phyloP scores from a whole-genome alignment of 2,888 invertebrate genomes.

The Itoplectis maculator region DNA sequence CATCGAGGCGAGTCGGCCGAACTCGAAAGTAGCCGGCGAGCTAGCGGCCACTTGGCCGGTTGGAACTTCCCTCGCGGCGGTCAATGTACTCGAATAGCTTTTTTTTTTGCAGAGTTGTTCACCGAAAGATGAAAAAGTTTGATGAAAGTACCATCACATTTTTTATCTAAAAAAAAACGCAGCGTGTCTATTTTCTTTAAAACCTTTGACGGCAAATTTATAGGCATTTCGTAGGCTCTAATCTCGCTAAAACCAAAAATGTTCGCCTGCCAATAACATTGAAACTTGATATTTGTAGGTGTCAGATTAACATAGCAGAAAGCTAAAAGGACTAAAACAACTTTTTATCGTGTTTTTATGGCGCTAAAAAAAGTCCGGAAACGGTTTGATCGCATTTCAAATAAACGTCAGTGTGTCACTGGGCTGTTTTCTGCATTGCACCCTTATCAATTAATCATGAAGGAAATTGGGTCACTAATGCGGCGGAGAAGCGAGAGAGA shows the following conservation, averaged over 20 bases:
- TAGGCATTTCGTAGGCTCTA: too few species aligned
- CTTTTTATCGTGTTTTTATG: neutral
- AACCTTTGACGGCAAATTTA: too few species aligned
- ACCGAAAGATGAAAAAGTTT: neutral
- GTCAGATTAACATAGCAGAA: too few species aligned
- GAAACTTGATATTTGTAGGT: too few species aligned
- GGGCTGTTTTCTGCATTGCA: constrained; percentile 19
- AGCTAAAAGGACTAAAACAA: too few species aligned
- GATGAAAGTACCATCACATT: too few species aligned
- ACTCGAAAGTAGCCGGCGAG: constrained; percentile 65
- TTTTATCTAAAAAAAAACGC: too few species aligned
- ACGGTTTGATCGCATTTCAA: constrained; percentile 7
- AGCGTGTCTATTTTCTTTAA: too few species aligned
- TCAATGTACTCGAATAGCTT: constrained; percentile 71
- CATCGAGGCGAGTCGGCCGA: constrained; percentile 63
- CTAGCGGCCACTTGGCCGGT: constrained; percentile 27
- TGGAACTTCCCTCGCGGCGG: constrained; percentile 59
- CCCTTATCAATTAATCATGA: constrained; percentile 57
- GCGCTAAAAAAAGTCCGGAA: neutral
- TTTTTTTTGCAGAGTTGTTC: constrained; percentile 35
- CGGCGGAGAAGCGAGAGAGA: constrained; percentile 5
- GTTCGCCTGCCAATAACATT: too few species aligned
- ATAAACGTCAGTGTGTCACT: constrained; percentile 7
- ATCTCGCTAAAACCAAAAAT: too few species aligned
- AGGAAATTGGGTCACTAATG: constrained; percentile 54